Base-by-base conservation (phyloP, 2,888 invertebrate species). In the Podabrus alpinus region DNA sequence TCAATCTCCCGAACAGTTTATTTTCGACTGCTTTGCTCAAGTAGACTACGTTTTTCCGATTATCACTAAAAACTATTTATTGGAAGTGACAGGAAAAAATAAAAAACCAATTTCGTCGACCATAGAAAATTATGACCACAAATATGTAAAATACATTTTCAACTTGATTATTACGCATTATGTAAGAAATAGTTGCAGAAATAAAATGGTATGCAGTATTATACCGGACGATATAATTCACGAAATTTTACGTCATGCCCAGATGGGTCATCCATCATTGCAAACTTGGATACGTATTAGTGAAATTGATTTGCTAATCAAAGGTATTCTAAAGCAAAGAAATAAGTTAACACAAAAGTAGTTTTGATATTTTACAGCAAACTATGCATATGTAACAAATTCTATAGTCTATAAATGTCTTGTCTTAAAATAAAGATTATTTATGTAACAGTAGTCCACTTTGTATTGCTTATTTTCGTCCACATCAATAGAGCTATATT, bases 31-130 rank as follows among this genome's bases (percentile, higher is more conserved):
- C 67, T 79, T 75, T 67, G 15, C 29, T 15, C 71, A 73, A 66
- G 73, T 74, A 3, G 71, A 79, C 66, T 78, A 77, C 61, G 69
- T 79, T 24, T 67, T 78, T 66, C 77, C 78, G 15, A 75, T 79
- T 59, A 59, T 79, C 59, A 77, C 79, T 7, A 5, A 9, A 9
- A 64, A 77, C 17, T 79, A 79, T 72, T 66, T 79, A 61, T 59
- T 71, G 61, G 45, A 25, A 45, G 73, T 78, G 59, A 66, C 73
- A 15, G 16, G 17, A 60, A 24, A 25, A 24, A 13, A 1, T 13
- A 25, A 25, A 25, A 61, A 59, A 10, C 1, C 4, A 25, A 61
- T 9, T 60, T 21, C 29, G 66, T 68, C 62, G 13, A 15, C 68
- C 16, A 68, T 68, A 4, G 71, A 69, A 69, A 77, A 77, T 72